phyloP scores from a whole-genome alignment of 2,113 vertebrate genomes.

The pig (Sus scrofa) region DNA sequence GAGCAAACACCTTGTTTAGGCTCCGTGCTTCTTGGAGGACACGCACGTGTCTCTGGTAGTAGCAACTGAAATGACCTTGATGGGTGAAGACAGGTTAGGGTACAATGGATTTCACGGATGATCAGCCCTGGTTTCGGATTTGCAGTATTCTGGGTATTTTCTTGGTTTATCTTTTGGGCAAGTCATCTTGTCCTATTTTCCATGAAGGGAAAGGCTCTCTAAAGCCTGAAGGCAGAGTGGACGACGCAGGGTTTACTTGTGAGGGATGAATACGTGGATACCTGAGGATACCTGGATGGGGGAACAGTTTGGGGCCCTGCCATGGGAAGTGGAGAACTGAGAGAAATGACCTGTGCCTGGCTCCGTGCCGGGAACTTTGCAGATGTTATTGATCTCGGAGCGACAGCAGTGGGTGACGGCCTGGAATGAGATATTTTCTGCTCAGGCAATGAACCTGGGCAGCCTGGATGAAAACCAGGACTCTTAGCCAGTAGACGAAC shows the following conservation, averaged over 20 bases:
- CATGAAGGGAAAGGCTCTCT: background rate
- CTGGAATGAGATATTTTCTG: too few relatives aligned
- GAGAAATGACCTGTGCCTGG: background rate
- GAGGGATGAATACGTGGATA: background rate
- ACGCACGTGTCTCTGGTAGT: background rate
- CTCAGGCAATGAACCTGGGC: too few relatives aligned
- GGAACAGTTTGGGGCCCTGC: background rate
- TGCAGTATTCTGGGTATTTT: background rate
- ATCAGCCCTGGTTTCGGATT: background rate
- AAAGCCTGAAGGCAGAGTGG: background rate
- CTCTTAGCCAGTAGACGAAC: too few relatives aligned
- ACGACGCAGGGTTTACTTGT: background rate
- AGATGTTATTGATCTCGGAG: background rate
- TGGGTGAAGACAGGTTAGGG: background rate
- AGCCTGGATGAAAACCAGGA: too few relatives aligned
- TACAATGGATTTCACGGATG: background rate
- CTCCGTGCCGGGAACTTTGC: background rate
- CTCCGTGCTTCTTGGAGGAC: background rate
- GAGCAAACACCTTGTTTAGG: background rate
- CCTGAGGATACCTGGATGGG: background rate
- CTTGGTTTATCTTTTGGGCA: conserved; percentile 7
- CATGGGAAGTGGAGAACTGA: background rate
- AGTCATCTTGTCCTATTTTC: background rate
- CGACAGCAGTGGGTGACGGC: too few relatives aligned
- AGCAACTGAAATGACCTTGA: background rate